Evolutionary conservation across 2,113 vertebrate species (phyloP), one percentile per base, ranked within the genome.

Genomic region (Nothocercus julius): DNA sequence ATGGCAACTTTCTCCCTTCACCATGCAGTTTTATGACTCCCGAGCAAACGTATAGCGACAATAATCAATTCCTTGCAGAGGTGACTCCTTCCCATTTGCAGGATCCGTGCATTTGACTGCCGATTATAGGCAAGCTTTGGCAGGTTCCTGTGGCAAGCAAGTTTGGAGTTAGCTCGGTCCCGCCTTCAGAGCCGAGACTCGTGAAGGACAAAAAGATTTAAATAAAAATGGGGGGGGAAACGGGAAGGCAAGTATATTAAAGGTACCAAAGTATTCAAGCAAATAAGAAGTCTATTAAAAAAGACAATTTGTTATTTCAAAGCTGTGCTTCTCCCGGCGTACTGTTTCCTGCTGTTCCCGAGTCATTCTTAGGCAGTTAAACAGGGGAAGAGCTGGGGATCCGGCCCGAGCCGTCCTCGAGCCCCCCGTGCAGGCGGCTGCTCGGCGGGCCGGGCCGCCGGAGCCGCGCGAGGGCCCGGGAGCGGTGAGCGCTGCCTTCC

Each of bases 91-190:
- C 58, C 82, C 92, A 87, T 61, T 66, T 92, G 59, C 89, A 95
- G 90, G 94, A 97, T 93, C 87, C 68, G 92, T 44, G 69, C 80
- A 34, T 96, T 93, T 87, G 88, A 87, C 93, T 94, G 93, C 13
- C 81, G 82, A 95, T 93, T 95, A 95, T 73, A 92, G 93, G 45
- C 96, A 97, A 97, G 96, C 94, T 97, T 97, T 97, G 96, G 95
- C 97, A 97, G 88, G 96, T 96, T 97, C 92, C 88, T 97, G 94
- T 91, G 87, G 88, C 93, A 95, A 95, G 89, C 30, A 13, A 34
- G 74, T 85, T 90, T 49, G 83, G 63, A 94, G 88, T 95, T 81
- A 77, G 81, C 81, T 95, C 91, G 90, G 93, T 97, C 93, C 92
- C 54, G 89, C 91, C 85, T 93, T 96, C 89, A 38, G 84, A 95